Conservation (phyloP, 2,888 invertebrate genomes). For the Venustoraphidia nigricollis region DNA sequence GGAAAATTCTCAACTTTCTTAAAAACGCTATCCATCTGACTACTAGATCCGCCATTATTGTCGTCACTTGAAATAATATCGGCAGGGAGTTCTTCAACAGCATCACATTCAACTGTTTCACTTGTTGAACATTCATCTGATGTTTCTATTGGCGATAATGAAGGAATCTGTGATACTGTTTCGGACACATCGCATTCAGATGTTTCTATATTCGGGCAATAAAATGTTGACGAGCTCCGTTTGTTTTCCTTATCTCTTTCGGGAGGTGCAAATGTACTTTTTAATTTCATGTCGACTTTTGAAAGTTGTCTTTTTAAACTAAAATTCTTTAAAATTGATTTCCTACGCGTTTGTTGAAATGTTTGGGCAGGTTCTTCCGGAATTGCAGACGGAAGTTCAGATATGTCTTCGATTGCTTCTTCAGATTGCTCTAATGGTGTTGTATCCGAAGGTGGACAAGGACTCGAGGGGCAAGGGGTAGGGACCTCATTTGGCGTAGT, state of each 20-base stretch:
- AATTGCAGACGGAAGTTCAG: not conserved
- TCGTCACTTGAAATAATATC: not conserved
- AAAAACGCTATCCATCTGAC: too few relatives aligned
- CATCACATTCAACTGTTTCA: slow-evolving; percentile 4
- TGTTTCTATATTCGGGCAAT: slow-evolving; percentile 25
- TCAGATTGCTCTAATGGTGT: slow-evolving; percentile 2
- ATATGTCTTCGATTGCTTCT: not conserved
- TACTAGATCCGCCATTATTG: too few relatives aligned
- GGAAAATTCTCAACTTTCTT: not conserved
- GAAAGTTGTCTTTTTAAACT: slow-evolving; percentile 69
- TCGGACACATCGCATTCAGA: slow-evolving; percentile 8
- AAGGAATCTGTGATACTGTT: not conserved
- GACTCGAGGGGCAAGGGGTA: slow-evolving; percentile 1
- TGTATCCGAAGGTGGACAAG: slow-evolving; percentile 1
- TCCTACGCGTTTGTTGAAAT: slow-evolving; percentile 32
- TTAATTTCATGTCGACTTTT: slow-evolving; percentile 59
- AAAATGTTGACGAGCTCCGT: slow-evolving; percentile 25
- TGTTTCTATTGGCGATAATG: slow-evolving; percentile 21
- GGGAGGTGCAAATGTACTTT: slow-evolving; percentile 42
- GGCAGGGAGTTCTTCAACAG: slow-evolving; percentile 1
- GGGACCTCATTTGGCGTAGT: slow-evolving; percentile 4
- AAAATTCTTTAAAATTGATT: slow-evolving; percentile 61
- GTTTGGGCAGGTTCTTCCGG: not conserved
- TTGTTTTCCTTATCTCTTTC: slow-evolving; percentile 21
- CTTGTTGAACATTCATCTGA: slow-evolving; percentile 8